Percentiles rank a stretch among this genome's conserved stretches.
These are phyloP conservation scores for Drosophila grimshawi DNA, from an alignment of 1,140 invertebrate species.

Conservation along the genomic window DNA sequence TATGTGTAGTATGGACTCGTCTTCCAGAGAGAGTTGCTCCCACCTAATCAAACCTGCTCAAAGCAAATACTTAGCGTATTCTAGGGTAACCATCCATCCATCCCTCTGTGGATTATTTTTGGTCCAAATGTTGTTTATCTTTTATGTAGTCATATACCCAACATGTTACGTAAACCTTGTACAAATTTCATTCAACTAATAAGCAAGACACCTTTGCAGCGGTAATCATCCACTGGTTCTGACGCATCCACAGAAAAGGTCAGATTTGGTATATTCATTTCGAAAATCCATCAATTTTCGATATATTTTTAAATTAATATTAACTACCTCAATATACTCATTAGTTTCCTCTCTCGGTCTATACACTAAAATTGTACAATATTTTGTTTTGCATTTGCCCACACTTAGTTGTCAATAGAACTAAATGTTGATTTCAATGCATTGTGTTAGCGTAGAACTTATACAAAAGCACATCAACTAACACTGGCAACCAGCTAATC, in stretches of 20 bases:
- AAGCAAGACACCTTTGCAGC: constrained; percentile 76
- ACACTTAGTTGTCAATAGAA: constrained; percentile 29
- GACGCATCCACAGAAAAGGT: constrained; percentile 80
- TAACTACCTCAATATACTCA: not conserved
- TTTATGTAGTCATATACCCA: not conserved
- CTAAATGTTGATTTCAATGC: constrained; percentile 19
- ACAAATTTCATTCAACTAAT: constrained; percentile 55
- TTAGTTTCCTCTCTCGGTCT: constrained; percentile 19
- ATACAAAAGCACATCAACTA: constrained; percentile 27
- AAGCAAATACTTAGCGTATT: not conserved
- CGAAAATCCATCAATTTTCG: constrained; percentile 12
- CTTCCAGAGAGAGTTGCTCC: not conserved
- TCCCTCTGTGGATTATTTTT: not conserved
- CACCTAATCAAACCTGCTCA: not conserved
- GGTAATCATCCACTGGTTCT: constrained; percentile 76
- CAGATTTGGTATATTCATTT: constrained; percentile 68
- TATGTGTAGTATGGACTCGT: not conserved
- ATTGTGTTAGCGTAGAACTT: constrained; percentile 35
- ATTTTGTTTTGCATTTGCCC: constrained; percentile 5
- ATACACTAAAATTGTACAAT: not conserved
- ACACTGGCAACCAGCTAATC: constrained; percentile 23
- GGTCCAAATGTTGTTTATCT: not conserved
- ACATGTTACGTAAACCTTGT: constrained; percentile 10
- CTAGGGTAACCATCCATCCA: not conserved
- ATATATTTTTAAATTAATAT: constrained; percentile 26